Evolutionary conservation across 2,888 invertebrate genomes (phyloP).

Genomic region (Cabera pusaria): DNA sequence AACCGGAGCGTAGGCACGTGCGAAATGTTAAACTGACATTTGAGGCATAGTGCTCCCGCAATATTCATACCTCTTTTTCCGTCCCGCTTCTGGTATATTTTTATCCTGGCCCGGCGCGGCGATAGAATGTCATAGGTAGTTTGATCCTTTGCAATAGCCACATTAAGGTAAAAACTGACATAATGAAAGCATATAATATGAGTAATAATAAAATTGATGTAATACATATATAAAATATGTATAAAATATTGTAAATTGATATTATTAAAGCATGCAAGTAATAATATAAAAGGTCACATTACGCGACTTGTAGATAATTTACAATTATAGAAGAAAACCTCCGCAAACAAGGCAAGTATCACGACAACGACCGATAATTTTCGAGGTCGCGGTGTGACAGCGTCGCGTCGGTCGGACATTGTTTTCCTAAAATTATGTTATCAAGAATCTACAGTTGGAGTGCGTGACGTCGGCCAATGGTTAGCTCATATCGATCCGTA

Average conservation of each 20-base stretch:
- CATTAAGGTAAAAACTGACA: too few relatives aligned
- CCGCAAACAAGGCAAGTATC: constrained; percentile 47
- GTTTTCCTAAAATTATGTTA: constrained; percentile 55
- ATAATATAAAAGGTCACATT: too few relatives aligned
- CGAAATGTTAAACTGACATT: constrained; percentile 59
- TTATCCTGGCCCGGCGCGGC: constrained; percentile 36
- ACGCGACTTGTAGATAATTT: too few relatives aligned
- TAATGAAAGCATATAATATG: background rate
- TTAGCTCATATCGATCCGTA: constrained; percentile 30
- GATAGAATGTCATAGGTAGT: constrained; percentile 39
- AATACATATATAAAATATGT: too few relatives aligned
- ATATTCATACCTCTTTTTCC: constrained; percentile 28
- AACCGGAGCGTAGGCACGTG: constrained; percentile 53
- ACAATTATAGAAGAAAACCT: constrained; percentile 46
- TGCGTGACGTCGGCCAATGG: constrained; percentile 44
- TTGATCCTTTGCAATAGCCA: too few relatives aligned
- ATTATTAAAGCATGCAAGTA: too few relatives aligned
- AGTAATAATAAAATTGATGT: constrained; percentile 3
- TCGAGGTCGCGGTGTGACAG: constrained; percentile 56
- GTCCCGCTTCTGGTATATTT: constrained; percentile 38
- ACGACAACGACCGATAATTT: constrained; percentile 68
- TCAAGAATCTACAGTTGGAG: constrained; percentile 45
- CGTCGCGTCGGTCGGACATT: constrained; percentile 40
- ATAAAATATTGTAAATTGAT: too few relatives aligned
- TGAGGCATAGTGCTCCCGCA: constrained; percentile 36